A percentile compares a stretch with the other conserved stretches of the same genome.
These are phyloP conservation scores for Dipodomys ordii DNA, from an alignment of 2,113 vertebrate genomes.

Conservation along the genomic window DNA sequence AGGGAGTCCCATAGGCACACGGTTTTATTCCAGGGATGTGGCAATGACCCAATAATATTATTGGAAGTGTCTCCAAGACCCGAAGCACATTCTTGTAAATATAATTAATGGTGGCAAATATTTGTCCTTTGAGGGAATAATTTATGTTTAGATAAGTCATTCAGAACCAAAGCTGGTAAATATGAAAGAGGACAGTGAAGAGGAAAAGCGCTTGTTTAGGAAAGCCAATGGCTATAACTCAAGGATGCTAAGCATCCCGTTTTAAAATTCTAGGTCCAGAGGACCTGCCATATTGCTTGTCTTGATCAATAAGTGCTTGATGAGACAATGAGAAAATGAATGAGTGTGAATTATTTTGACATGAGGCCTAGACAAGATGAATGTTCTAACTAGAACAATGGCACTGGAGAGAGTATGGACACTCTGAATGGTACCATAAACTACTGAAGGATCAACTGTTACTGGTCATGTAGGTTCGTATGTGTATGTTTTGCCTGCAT, in stretches of 20 bases:
- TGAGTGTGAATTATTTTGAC: slow-evolving; percentile 6
- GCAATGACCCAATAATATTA: slow-evolving; percentile 47
- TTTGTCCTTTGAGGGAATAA: slow-evolving; percentile 61
- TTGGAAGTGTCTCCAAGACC: slow-evolving; percentile 39
- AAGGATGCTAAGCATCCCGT: neutral
- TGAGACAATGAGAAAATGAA: slow-evolving; percentile 3
- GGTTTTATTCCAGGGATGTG: slow-evolving; percentile 42
- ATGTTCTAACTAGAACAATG: neutral
- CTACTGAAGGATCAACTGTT: neutral
- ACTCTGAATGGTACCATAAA: neutral
- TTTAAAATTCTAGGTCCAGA: neutral
- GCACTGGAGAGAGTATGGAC: neutral
- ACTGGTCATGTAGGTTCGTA: neutral
- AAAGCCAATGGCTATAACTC: neutral
- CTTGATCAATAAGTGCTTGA: neutral
- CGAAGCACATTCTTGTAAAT: slow-evolving; percentile 56
- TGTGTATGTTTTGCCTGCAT: rapidly evolving
- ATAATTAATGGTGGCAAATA: slow-evolving; percentile 66
- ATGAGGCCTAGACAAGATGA: neutral
- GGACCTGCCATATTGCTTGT: neutral
- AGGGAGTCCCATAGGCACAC: neutral
- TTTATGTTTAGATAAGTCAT: slow-evolving; percentile 55
- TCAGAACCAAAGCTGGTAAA: slow-evolving; percentile 20
- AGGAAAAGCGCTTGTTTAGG: neutral
- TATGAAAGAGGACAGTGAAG: neutral